Evolutionary conservation across 2,113 vertebrate species (phyloP).

Genomic region (Cnemophilus loriae): DNA sequence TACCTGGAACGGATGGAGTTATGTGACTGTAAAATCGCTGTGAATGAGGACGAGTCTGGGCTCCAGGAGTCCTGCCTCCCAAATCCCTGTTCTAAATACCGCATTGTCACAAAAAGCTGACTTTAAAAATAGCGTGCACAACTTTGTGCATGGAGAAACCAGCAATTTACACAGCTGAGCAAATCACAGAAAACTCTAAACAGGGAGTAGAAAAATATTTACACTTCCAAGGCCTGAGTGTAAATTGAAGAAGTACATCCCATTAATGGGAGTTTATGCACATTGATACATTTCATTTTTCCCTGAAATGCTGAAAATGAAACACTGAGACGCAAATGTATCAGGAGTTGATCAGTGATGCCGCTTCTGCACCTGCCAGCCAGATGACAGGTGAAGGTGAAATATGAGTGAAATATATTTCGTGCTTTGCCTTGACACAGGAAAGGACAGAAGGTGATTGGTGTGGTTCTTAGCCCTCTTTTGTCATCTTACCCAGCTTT

Average conservation of each 20-base stretch:
- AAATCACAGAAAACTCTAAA: conserved; percentile 20
- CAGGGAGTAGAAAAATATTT: conserved; percentile 37
- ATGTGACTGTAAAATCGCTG: not conserved
- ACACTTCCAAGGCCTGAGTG: conserved; percentile 7
- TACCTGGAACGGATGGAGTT: not conserved
- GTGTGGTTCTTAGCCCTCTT: not conserved
- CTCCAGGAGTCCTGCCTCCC: not conserved
- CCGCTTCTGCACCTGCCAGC: not conserved
- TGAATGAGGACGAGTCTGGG: not conserved
- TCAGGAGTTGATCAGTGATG: not conserved
- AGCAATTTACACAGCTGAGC: conserved; percentile 27
- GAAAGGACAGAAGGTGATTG: not conserved
- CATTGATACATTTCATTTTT: conserved; percentile 3
- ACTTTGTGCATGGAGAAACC: not conserved
- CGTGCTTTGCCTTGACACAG: not conserved
- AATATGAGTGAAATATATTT: not conserved
- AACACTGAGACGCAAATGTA: not conserved
- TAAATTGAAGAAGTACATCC: conserved; percentile 32
- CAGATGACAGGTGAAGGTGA: not conserved
- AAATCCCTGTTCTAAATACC: conserved; percentile 2
- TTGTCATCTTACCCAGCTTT: not conserved
- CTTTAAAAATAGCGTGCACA: not conserved
- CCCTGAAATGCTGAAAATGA: conserved; percentile 1
- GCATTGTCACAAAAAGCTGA: conserved; percentile 14
- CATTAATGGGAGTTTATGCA: conserved; percentile 3